Evolutionary conservation across 2,888 invertebrate species (phyloP).

Genomic region (Sisyra terminalis): DNA sequence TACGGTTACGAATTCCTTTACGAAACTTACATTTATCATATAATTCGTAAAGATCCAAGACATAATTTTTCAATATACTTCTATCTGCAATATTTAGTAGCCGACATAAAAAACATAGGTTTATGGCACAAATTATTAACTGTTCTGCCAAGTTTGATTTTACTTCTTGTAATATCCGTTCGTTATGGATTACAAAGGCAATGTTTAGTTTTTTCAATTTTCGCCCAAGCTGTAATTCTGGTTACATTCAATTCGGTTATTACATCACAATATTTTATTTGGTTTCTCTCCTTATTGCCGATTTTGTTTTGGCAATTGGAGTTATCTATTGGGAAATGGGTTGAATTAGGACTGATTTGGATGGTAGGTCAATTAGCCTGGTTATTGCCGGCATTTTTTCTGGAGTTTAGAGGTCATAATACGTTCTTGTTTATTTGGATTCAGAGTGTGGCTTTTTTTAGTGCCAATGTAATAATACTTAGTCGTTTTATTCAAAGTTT

Average conservation of each 20-base stretch:
- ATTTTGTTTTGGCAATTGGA: slow-evolving; percentile 55
- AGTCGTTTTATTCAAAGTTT: slow-evolving; percentile 35
- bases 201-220: slow-evolving; percentile 70
- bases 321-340: slow-evolving; percentile 30
- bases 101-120: slow-evolving; percentile 33
- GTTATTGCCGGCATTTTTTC: slow-evolving; percentile 77
- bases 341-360: slow-evolving; percentile 42
- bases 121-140: slow-evolving; percentile 43
- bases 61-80: slow-evolving; percentile 97
- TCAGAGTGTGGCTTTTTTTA: slow-evolving; percentile 68
- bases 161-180: slow-evolving; percentile 46
- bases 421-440: slow-evolving; percentile 75
- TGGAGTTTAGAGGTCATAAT: slow-evolving; percentile 78
- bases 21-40: slow-evolving; percentile 86
- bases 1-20: slow-evolving; percentile 81
- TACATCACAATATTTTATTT: slow-evolving; percentile 94
- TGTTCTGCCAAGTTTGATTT: slow-evolving; percentile 49
- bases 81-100: slow-evolving; percentile 74
- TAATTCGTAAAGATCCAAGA: slow-evolving; percentile 68
- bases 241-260: slow-evolving; percentile 91
- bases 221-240: slow-evolving; percentile 70
- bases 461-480: slow-evolving; percentile 58
- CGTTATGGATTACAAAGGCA: slow-evolving; percentile 46
- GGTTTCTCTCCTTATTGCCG: slow-evolving; percentile 86
- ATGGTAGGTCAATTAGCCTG: slow-evolving; percentile 62